Percentiles rank a stretch among this genome's conserved stretches.
These are phyloP conservation scores for Nibea albiflora DNA, from an alignment of 2,113 vertebrate species.

Conservation along the genomic window DNA sequence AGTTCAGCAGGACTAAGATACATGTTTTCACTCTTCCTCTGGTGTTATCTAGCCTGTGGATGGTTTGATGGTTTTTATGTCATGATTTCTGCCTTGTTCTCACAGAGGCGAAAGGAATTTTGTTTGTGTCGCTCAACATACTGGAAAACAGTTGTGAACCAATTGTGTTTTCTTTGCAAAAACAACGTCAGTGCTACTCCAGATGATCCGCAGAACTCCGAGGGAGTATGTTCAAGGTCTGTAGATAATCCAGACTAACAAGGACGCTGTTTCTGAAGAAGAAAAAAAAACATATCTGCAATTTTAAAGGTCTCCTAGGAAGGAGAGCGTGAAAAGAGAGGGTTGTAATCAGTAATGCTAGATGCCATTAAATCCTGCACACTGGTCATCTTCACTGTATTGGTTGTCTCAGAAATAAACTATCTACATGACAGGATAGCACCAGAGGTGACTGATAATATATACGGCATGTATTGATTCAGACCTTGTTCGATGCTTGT, in stretches of 20 bases:
- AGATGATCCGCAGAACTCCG: neutral
- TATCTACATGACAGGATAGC: neutral
- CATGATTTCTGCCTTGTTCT: neutral
- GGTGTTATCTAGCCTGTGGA: neutral
- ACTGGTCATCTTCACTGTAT: neutral
- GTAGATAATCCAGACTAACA: constrained; percentile 21
- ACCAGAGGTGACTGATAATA: neutral
- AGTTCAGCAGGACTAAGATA: neutral
- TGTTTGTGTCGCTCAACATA: neutral
- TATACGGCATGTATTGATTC: no score
- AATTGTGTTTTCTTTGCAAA: neutral
- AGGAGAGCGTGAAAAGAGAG: no score
- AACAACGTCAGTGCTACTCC: neutral
- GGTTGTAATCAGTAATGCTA: no score
- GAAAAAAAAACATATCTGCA: neutral
- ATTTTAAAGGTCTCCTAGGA: no score
- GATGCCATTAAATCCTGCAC: no score
- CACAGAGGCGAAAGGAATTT: neutral
- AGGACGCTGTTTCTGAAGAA: constrained; percentile 3
- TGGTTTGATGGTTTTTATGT: neutral
- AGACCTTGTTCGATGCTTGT: neutral
- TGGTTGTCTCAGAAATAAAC: neutral
- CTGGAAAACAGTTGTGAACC: neutral
- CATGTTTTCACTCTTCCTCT: neutral
- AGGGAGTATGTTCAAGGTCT: neutral